phyloP scores from a whole-genome alignment of 2,113 vertebrate genomes.

The Oncorhynchus kisutch region DNA sequence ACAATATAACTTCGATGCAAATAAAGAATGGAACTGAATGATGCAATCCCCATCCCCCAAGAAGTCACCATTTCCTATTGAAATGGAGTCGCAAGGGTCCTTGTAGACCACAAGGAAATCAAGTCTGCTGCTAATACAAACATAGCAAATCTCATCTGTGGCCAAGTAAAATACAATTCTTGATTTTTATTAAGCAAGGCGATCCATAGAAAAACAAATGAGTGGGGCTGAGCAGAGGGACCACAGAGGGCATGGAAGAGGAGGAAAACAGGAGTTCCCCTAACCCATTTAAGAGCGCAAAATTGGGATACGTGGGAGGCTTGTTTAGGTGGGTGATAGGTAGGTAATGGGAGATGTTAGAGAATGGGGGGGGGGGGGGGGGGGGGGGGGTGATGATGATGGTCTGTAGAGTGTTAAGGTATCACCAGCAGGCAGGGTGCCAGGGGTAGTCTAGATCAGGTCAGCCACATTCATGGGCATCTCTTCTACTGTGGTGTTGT shows the following conservation, averaged over 20 bases:
- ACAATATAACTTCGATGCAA: not conserved
- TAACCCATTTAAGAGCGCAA: conserved; percentile 1
- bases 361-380: not conserved
- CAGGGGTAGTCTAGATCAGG: conserved; percentile 32
- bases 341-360: not conserved
- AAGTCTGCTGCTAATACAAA: not conserved
- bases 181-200: conserved; percentile 6
- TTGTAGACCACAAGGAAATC: not conserved
- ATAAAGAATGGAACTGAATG: no score
- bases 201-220: not conserved
- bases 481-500: conserved; percentile 57
- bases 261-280: not conserved
- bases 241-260: not conserved
- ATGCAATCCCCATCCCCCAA: not conserved
- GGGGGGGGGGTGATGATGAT: not conserved
- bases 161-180: not conserved
- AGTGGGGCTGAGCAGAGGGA: not conserved
- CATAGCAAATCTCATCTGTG: not conserved
- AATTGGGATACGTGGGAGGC: conserved; percentile 8
- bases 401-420: not conserved
- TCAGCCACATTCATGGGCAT: conserved; percentile 62
- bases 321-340: not conserved
- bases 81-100: not conserved
- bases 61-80: not conserved
- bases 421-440: not conserved